A percentile compares a stretch with the other conserved stretches of the same genome.
phyloP scores from a whole-genome alignment of 1,140 invertebrate species.

The Drosophila jambulina region DNA sequence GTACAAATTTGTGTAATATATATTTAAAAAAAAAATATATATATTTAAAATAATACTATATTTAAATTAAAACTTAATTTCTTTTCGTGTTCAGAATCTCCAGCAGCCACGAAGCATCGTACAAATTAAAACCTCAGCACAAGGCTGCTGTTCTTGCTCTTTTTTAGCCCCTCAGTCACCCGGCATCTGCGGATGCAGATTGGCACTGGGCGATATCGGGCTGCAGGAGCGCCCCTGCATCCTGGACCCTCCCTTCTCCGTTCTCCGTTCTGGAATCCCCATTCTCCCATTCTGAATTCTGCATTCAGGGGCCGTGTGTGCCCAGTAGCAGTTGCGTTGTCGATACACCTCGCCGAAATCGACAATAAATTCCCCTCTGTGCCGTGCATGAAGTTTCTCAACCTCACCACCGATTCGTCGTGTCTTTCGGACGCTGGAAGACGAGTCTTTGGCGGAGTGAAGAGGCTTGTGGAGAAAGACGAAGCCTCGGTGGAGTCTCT shows the following conservation, averaged over 20 bases:
- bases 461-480: not conserved
- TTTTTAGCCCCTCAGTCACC: constrained; percentile 9
- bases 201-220: constrained; percentile 62
- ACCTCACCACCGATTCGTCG: not conserved
- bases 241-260: constrained; percentile 1
- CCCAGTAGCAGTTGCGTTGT: constrained; percentile 85
- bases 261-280: not conserved
- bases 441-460: constrained; percentile 2
- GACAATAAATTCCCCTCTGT: constrained; percentile 83
- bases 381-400: constrained; percentile 64
- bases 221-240: constrained; percentile 50
- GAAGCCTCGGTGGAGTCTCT: constrained; percentile 52
- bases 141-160: constrained; percentile 28
- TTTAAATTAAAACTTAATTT: not conserved
- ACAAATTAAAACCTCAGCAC: constrained; percentile 83
- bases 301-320: constrained; percentile 58
- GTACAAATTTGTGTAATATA: no score
- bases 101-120: constrained; percentile 42
- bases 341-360: constrained; percentile 84
- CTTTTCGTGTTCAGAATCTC: constrained; percentile 1
- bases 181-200: constrained; percentile 68
- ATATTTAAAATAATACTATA: not conserved
- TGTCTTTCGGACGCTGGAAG: constrained; percentile 22
- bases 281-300: constrained; percentile 28
- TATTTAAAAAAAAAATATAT: no score